Evolutionary conservation across 2,797 vertebrate species (phyloP), one percentile per base, ranked within the genome.

Genomic region (Triplophysa bombifrons): DNA sequence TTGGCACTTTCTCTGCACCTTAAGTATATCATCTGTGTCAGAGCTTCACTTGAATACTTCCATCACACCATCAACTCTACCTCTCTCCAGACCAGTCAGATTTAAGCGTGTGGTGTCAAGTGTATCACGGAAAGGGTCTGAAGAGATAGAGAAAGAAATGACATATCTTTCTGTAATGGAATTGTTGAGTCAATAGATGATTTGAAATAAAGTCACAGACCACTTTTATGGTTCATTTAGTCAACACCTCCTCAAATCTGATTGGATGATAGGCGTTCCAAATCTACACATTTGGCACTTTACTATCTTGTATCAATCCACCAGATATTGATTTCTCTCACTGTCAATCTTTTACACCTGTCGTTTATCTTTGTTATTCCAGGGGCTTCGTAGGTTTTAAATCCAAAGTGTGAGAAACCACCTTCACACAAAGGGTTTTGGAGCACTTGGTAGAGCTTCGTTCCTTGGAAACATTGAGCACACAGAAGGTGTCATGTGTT

Each of bases 21-120:
- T 64, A 76, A 53, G 22, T 56, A 30, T 55, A 27, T 72, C 51
- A 56, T 55, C 38, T 67, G 27, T 41, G 30, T 17, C 14, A 22
- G 10, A 30, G 51, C 56, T n/a, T 25, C 53, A 55, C 51, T 72
- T 4, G 63, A 3, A n/a, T 66, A 8, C 20, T 51, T 41, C 71
- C 5, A 41, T 30, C 13, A 74, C 67, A 75, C 19, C 14, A 30
- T 30, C 58, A 41, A 34, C 55, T 25, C 50, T 50, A 53, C 53
- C 51, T 67, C 63, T 41, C 20, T 72, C 65, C 41, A 25, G 38
- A 27, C 25, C 50, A 63, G 44, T 66, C 61, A 1, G 0, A 27
- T 41, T 44, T 71, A 34, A 71, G 9, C 8, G 19, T 55, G 60
- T 30, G 7, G 13, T 46, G 4, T 65, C 72, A 50, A 48, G 74